Conservation (phyloP, 2,113 vertebrate species). For the Tragulus kanchil region DNA sequence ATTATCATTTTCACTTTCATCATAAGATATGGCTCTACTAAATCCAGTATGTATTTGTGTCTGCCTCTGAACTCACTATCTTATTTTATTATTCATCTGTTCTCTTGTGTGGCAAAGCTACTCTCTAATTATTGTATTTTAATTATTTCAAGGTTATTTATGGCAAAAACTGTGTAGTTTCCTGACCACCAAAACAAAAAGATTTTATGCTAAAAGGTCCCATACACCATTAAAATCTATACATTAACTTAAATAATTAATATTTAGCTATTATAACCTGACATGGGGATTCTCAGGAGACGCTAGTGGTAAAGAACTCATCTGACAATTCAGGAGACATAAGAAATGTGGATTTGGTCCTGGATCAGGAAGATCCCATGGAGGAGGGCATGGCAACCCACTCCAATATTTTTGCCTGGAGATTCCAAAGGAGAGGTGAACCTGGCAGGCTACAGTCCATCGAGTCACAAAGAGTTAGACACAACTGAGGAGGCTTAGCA, state of each 20-base stretch:
- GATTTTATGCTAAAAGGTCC: neutral
- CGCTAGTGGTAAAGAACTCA: too few relatives aligned
- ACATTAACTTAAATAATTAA: neutral
- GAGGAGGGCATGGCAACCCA: too few relatives aligned
- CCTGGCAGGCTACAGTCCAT: too few relatives aligned
- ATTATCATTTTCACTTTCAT: neutral
- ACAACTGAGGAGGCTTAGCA: too few relatives aligned
- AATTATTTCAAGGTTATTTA: neutral
- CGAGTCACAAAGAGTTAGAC: too few relatives aligned
- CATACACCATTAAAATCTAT: neutral
- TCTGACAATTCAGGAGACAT: too few relatives aligned
- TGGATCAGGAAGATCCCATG: too few relatives aligned
- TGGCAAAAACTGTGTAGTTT: neutral
- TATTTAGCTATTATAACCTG: neutral
- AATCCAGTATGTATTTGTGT: neutral
- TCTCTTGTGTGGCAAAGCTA: neutral
- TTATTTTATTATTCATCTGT: neutral
- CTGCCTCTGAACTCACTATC: neutral
- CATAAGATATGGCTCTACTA: neutral
- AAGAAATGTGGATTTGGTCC: too few relatives aligned
- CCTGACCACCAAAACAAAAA: neutral
- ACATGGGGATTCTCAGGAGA: neutral
- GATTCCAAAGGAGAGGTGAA: too few relatives aligned
- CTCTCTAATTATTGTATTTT: slow-evolving; percentile 11
- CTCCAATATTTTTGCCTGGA: too few relatives aligned